Conservation (phyloP, 2,888 invertebrate species). For the Eristalis intricaria region DNA sequence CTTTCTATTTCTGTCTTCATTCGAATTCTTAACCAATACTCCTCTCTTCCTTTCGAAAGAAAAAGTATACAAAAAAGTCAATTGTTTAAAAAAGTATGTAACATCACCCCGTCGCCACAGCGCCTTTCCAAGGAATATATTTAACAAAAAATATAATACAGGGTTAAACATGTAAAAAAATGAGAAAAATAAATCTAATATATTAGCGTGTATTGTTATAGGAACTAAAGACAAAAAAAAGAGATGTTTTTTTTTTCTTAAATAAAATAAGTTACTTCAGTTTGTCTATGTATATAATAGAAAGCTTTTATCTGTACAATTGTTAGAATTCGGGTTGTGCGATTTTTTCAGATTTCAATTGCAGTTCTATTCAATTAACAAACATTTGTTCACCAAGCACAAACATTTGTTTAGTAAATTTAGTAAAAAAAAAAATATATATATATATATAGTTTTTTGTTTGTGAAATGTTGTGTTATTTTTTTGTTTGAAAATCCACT, state of each 20-base stretch:
- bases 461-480: too few species aligned
- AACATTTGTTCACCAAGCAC: background rate
- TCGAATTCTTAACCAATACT: background rate
- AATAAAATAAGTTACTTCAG: background rate
- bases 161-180: constrained; percentile 10
- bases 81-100: constrained; percentile 2
- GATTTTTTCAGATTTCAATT: constrained; percentile 39
- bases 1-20: background rate
- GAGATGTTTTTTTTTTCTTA: background rate
- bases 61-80: background rate
- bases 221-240: constrained; percentile 15
- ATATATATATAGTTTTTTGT: too few species aligned
- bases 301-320: constrained; percentile 30
- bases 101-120: background rate
- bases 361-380: background rate
- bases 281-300: constrained; percentile 45
- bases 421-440: background rate
- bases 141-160: constrained; percentile 35
- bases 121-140: constrained; percentile 4
- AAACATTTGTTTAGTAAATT: background rate
- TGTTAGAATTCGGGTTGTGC: constrained; percentile 62
- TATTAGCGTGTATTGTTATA: constrained; percentile 35
- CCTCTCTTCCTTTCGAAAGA: background rate
- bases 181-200: constrained; percentile 4
- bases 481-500: background rate